Base-by-base conservation (phyloP, 2,888 invertebrate species). In the Mythimna impura region DNA sequence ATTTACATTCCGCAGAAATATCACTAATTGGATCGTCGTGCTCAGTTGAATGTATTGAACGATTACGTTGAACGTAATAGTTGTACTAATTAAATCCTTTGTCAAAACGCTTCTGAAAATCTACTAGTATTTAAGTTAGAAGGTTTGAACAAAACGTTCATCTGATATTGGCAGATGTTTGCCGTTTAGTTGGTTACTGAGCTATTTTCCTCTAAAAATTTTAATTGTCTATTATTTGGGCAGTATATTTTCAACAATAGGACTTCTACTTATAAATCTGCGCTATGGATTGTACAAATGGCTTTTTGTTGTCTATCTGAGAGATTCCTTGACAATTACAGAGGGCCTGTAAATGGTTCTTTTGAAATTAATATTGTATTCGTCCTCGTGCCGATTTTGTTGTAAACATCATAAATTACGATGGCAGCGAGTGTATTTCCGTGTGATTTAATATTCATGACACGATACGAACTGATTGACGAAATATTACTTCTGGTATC, bases 1-100 rank as follows among this genome's bases (percentile, higher is more conserved):
- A 30, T 2, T 12, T 54, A 64, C 4, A 73, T 47, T 55, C 20
- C 12, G 0, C 12, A 3, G 14, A 60, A 25, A 69, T 77, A 52
- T 25, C 14, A 2, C 69, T 60, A 76, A 73, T 73, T 69, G n/a
- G n/a, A 69, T 68, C 17, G 43, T 52, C 17, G 17, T 34, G 76
- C 50, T 58, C 17, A 22, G 34, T 58, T 76, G 12, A 76, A 52
- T 58, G 9, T 58, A 76, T 40, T 55, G 17, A 52, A 34, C 60
- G 50, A 25, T 43, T 9, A 17, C 30, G 14, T 40, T 30, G 8
- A 57, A 34, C 12, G 2, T 50, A 34, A 43, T 34, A 25, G 20
- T 66, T 5, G 40, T 14, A 34, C 5, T 20, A 57, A 66, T 30
- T 50, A 25, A 25, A 60, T 47, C 40, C 25, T 58, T 58, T 34